Evolutionary conservation across 2,113 vertebrate species (phyloP), one percentile per base, ranked within the genome.

Genomic region (Leucoraja erinaceus): DNA sequence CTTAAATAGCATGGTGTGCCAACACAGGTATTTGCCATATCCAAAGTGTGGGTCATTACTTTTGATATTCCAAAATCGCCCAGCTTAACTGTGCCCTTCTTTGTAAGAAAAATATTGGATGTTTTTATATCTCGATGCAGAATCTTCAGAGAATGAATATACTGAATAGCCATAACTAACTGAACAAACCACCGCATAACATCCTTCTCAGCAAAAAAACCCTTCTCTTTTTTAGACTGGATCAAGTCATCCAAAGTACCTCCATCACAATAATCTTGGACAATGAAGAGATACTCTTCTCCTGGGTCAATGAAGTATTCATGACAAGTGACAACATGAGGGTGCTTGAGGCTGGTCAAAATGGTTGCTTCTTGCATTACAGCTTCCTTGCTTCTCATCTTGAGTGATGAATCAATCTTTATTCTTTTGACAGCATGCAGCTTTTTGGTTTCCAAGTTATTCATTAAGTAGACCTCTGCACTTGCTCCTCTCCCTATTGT

Each of bases 21-120:
- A 25, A 97, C 95, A 78, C 96, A 97, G 0, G 97, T 97, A 90
- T 95, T 96, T n/a, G 97, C 96, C 96, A 97, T 94, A 90, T 97
- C 97, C 3, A 93, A 59, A 0, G 97, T 97, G 94, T 94, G 94
- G 4, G 91, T 95, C 96, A 97, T 95, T 63, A 96, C 93, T 94
- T 94, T 97, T 31, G 97, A 97, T 93, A 97, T 97, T 59, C 97
- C 96, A 94, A 97, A 97, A 94, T 97, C 97, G 3, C 96, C 97
- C 20, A 97, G 94, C 88, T 97, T 97, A n/a, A 97, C 95, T 91
- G 95, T 66, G 0, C 95, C 95, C 84, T 93, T 94, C 93, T 96
- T 97, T 10, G 96, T 97, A 11, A 97, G 94, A 81, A 97, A 95
- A 1, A 97, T 95, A 86, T 97, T 97, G 20, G 96, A 97, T 6